Evolutionary conservation across 2,797 vertebrate species (phyloP).

Genomic region (Urosaurus nigricauda): DNA sequence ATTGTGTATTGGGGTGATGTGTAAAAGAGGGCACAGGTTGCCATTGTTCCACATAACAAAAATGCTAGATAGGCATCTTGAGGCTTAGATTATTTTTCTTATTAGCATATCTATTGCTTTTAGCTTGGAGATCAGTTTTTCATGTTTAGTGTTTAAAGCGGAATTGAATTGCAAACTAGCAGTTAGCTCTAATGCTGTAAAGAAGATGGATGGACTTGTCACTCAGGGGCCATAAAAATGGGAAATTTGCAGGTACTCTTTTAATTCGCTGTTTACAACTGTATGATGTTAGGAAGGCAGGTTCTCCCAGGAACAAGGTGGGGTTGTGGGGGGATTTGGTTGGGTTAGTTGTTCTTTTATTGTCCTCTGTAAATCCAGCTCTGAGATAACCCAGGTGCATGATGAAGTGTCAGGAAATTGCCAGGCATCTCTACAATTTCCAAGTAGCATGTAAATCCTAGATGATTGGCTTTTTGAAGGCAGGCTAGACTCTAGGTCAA

Average conservation of each 20-base stretch:
- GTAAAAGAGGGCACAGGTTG: not conserved
- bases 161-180: not conserved
- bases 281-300: conserved; percentile 10
- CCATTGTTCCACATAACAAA: conserved; percentile 30
- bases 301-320: not conserved
- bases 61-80: not conserved
- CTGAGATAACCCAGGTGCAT: not conserved
- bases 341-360: not conserved
- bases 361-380: not conserved
- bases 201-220: not conserved
- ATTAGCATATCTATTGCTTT: not conserved
- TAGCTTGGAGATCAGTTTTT: not conserved
- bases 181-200: not conserved
- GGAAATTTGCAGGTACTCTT: not conserved
- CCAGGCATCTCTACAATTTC: conserved; percentile 34
- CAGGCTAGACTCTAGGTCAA: conserved; percentile 11
- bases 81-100: not conserved
- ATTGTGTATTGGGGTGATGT: not conserved
- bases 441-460: not conserved
- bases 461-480: conserved; percentile 19
- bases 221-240: rapidly evolving
- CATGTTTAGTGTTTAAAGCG: not conserved
- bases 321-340: rapidly evolving
- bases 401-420: not conserved
- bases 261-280: not conserved